Evolutionary conservation across 2,888 invertebrate genomes (phyloP).

Genomic region (Orchestes rusci): DNA sequence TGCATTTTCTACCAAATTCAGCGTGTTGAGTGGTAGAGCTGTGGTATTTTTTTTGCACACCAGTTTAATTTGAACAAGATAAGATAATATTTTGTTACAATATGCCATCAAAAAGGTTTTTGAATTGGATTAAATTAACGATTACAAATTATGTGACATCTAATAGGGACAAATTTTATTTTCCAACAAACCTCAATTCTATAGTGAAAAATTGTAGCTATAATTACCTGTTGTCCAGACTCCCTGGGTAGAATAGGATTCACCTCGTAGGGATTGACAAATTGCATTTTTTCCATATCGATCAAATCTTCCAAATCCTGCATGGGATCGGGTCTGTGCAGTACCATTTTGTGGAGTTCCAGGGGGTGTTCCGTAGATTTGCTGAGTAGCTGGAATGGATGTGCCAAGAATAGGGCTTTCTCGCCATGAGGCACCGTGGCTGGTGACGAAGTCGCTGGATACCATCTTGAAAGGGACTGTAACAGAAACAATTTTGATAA

Average conservation of each 20-base stretch:
- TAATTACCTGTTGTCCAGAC: constrained; percentile 12
- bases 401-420: too few relatives aligned
- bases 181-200: too few relatives aligned
- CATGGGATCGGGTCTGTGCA: constrained; percentile 13
- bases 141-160: too few relatives aligned
- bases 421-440: constrained; percentile 46
- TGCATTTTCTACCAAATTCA: too few relatives aligned
- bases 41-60: too few relatives aligned
- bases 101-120: too few relatives aligned
- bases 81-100: too few relatives aligned
- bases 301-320: constrained; percentile 28
- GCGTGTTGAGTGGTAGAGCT: too few relatives aligned
- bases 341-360: constrained; percentile 11
- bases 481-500: constrained; percentile 18
- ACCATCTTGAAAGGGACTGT: constrained; percentile 37
- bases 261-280: constrained; percentile 37
- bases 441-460: constrained; percentile 36
- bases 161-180: too few relatives aligned
- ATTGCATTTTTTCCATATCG: constrained; percentile 32
- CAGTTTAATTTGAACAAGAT: too few relatives aligned
- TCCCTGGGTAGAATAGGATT: constrained; percentile 28
- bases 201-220: too few relatives aligned
- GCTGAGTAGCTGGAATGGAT: background rate
- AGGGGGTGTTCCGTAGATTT: constrained; percentile 16
- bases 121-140: too few relatives aligned